A percentile compares a stretch with the other conserved stretches of the same genome.
These are phyloP conservation scores for Megalops atlanticus DNA, from an alignment of 2,113 vertebrate genomes.

Conservation along the genomic window DNA sequence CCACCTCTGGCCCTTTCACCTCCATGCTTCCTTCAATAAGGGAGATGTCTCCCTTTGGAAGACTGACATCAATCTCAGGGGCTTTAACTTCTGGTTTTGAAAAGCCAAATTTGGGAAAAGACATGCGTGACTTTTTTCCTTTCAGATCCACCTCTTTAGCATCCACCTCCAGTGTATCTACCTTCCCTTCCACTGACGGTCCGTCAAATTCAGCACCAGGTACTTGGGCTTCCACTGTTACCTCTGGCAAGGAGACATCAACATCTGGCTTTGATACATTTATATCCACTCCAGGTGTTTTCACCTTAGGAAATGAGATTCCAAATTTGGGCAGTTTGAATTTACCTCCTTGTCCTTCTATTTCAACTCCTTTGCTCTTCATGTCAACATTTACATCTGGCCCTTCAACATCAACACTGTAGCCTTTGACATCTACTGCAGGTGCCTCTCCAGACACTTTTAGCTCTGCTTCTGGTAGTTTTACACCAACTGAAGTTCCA, in stretches of 20 bases:
- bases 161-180: constrained; percentile 12
- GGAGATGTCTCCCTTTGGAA: constrained; percentile 19
- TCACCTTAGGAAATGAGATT: constrained; percentile 48
- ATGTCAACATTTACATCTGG: constrained; percentile 8
- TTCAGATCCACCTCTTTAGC: constrained; percentile 29
- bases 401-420: constrained; percentile 32
- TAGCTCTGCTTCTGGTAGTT: constrained; percentile 7
- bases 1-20: constrained; percentile 39
- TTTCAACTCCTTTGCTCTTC: constrained; percentile 31
- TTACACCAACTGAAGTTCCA: constrained; percentile 8
- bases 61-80: constrained; percentile 36
- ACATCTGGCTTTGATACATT: constrained; percentile 50
- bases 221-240: constrained; percentile 17
- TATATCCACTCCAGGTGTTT: constrained; percentile 42
- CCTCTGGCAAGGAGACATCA: constrained; percentile 29
- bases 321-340: constrained; percentile 44
- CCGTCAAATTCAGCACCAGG: constrained; percentile 9
- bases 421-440: constrained; percentile 9
- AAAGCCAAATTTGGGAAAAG: constrained; percentile 43
- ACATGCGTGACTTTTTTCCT: constrained; percentile 44
- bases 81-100: constrained; percentile 43
- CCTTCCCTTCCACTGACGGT: constrained; percentile 21
- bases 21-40: constrained; percentile 20
- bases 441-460: not conserved
- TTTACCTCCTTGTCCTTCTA: constrained; percentile 22